These are phyloP conservation scores for Tenthredo amoena DNA, from an alignment of 2,888 invertebrate genomes.

Conservation along the genomic window DNA sequence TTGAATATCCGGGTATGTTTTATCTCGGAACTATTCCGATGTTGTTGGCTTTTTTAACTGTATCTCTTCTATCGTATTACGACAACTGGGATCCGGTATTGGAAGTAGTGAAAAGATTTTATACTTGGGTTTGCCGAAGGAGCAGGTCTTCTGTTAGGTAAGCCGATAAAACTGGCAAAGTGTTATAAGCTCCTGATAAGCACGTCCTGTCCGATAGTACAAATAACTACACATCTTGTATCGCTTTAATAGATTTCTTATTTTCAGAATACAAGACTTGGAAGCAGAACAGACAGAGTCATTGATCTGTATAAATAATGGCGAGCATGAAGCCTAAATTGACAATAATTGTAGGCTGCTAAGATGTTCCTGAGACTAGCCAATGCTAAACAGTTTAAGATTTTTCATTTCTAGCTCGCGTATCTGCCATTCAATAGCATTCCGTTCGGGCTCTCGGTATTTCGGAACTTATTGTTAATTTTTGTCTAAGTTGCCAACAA, in stretches of 20 bases:
- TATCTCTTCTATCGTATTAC: constrained; percentile 86
- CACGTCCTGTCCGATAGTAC: not conserved
- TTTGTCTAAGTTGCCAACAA: not conserved
- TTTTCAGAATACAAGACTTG: constrained; percentile 81
- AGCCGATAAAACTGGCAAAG: constrained; percentile 50
- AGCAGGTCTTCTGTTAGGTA: constrained; percentile 79
- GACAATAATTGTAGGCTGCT: constrained; percentile 64
- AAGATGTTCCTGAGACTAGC: constrained; percentile 20
- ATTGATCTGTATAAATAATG: constrained; percentile 82
- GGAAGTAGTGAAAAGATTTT: constrained; percentile 80
- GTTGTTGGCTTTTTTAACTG: constrained; percentile 86
- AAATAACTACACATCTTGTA: not conserved
- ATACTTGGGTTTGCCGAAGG: constrained; percentile 78
- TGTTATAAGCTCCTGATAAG: not conserved
- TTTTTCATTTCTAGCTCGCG: not conserved
- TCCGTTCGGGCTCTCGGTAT: not conserved
- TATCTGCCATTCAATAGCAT: constrained; percentile 3
- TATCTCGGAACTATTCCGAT: constrained; percentile 90
- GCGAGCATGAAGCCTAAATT: constrained; percentile 81
- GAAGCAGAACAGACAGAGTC: constrained; percentile 86
- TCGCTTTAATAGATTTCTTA: constrained; percentile 52
- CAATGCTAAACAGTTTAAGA: not conserved
- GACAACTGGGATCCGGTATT: constrained; percentile 91
- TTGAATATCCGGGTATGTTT: constrained; percentile 85
- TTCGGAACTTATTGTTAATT: not conserved